Evolutionary conservation across 2,797 vertebrate species (phyloP).

Genomic region (Adelosebastes latens): DNA sequence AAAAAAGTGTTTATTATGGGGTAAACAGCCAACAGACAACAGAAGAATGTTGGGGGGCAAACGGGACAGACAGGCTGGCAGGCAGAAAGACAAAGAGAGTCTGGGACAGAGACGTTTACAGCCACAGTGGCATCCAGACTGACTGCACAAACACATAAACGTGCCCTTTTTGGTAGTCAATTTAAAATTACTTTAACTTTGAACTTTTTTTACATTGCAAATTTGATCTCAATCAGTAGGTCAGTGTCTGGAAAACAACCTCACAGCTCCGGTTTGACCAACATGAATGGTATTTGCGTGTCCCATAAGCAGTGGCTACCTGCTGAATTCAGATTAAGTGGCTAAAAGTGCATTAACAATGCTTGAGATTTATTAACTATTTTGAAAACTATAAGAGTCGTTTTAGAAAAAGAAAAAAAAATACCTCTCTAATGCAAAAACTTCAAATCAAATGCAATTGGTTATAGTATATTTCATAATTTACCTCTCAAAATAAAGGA

Average conservation of each 20-base stretch:
- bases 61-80: conserved; percentile 11
- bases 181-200: neutral
- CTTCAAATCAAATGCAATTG: neutral
- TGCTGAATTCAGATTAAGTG: neutral
- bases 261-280: neutral
- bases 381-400: neutral
- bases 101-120: conserved; percentile 9
- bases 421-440: neutral
- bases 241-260: neutral
- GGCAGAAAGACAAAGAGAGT: conserved; percentile 21
- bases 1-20: conserved; percentile 19
- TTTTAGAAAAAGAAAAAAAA: neutral
- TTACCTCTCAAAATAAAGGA: neutral
- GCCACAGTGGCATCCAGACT: neutral
- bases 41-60: conserved; percentile 29
- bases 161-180: neutral
- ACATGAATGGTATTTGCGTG: neutral
- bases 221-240: neutral
- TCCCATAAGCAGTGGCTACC: neutral
- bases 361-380: neutral
- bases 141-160: neutral
- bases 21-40: conserved; percentile 15
- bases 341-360: neutral
- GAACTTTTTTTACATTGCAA: neutral
- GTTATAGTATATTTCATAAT: neutral